Percentiles rank a stretch among this genome's conserved stretches.
Evolutionary conservation across 2,797 vertebrate species (phyloP).

Genomic region (Gymnocypris eckloni): DNA sequence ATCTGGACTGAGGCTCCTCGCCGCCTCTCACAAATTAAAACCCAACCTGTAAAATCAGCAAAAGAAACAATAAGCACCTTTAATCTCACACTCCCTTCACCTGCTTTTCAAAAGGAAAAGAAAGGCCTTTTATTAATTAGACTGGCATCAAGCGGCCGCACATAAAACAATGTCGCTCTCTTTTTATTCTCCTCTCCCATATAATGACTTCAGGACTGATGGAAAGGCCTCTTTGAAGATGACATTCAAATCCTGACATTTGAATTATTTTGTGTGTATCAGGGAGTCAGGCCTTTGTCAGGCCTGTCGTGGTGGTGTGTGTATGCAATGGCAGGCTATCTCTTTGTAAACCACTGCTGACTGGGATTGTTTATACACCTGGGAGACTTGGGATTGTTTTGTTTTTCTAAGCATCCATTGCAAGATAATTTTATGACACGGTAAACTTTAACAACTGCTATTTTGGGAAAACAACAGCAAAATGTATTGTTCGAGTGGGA

Average conservation of each 20-base stretch:
- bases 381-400: slow-evolving; percentile 36
- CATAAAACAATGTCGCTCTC: slow-evolving; percentile 88
- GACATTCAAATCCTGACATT: slow-evolving; percentile 99
- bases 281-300: slow-evolving; percentile 80
- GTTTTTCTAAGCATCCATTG: slow-evolving; percentile 45
- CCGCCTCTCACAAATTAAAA: slow-evolving; percentile 98
- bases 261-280: slow-evolving; percentile 97
- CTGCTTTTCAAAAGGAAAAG: slow-evolving; percentile 91
- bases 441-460: background rate
- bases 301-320: slow-evolving; percentile 63
- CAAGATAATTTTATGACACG: slow-evolving; percentile 3
- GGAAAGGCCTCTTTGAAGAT: slow-evolving; percentile 98
- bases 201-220: slow-evolving; percentile 94
- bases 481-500: background rate
- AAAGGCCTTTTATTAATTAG: slow-evolving; percentile 99
- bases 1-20: slow-evolving; percentile 95
- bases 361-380: slow-evolving; percentile 50
- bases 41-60: slow-evolving; percentile 98
- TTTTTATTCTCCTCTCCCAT: slow-evolving; percentile 86
- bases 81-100: slow-evolving; percentile 96
- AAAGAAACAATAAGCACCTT: slow-evolving; percentile 98
- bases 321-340: slow-evolving; percentile 42
- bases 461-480: slow-evolving; percentile 8
- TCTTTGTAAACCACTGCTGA: slow-evolving; percentile 37
- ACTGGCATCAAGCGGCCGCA: slow-evolving; percentile 96